These are phyloP conservation scores for Amphimedon queenslandica DNA, from an alignment of 37 sponge, comb jelly and placozoan species.

Conservation along the genomic window DNA sequence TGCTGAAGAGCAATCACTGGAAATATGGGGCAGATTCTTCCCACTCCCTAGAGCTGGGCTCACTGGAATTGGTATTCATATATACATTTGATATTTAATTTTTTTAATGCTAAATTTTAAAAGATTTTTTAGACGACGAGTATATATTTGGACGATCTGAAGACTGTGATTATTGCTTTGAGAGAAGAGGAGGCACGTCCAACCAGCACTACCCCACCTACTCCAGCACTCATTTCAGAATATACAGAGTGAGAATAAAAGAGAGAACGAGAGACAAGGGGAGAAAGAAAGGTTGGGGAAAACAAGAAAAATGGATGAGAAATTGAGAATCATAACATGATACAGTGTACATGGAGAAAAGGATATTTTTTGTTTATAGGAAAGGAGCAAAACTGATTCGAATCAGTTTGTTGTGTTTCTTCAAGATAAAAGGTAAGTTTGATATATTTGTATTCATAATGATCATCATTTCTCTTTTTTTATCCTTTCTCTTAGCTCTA, in stretches of 20 bases:
- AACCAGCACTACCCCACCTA: constrained; percentile 58
- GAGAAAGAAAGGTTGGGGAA: no score
- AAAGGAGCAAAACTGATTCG: constrained; percentile 27
- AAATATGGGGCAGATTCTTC: constrained; percentile 76
- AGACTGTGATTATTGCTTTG: constrained; percentile 68
- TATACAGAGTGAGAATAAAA: constrained; percentile 46
- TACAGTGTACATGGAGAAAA: not conserved
- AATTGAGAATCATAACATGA: not conserved
- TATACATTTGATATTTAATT: not conserved
- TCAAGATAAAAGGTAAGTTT: constrained; percentile 44
- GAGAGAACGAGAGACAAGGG: no score
- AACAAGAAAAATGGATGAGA: no score
- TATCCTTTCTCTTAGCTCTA: constrained; percentile 54
- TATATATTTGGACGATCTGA: constrained; percentile 85
- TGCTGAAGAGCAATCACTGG: constrained; percentile 15
- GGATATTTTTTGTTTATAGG: constrained; percentile 17
- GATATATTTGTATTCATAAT: no score
- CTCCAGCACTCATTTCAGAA: constrained; percentile 74
- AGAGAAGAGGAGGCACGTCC: constrained; percentile 10
- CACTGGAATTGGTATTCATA: constrained; percentile 30
- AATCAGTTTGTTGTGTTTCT: constrained; percentile 46
- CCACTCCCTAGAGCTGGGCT: constrained; percentile 63
- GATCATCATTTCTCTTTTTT: no score
- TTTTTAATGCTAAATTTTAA: not conserved
- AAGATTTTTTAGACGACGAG: constrained; percentile 75